A percentile compares a stretch with the other conserved stretches of the same genome.
These are phyloP conservation scores for Trisateles emortualis DNA, from an alignment of 2,888 invertebrate species.

Conservation along the genomic window DNA sequence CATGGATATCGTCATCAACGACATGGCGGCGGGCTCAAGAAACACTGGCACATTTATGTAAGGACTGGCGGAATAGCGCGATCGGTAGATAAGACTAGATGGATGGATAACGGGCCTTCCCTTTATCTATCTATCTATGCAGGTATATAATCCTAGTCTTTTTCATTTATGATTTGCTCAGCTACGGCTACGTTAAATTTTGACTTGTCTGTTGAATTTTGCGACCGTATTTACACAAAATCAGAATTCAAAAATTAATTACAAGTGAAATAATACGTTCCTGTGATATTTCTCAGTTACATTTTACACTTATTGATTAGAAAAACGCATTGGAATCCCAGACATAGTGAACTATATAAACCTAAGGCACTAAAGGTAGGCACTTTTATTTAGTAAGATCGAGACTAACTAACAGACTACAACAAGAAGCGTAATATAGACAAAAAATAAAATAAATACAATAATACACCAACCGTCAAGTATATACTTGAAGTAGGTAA, in stretches of 20 bases:
- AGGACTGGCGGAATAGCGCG: no score
- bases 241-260: no score
- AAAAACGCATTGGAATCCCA: conserved; percentile 45
- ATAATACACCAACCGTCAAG: conserved; percentile 57
- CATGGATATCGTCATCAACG: no score
- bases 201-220: no score
- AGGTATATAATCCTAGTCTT: no score
- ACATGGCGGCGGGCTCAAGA: no score
- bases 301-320: conserved; percentile 44
- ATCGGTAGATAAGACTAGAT: no score
- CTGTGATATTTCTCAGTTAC: conserved; percentile 36
- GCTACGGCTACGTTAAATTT: no score
- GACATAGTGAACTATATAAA: conserved; percentile 41
- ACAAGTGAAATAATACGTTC: conserved; percentile 1
- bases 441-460: conserved; percentile 69
- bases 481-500: conserved; percentile 40
- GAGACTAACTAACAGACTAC: conserved; percentile 68
- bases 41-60: no score
- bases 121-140: no score
- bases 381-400: conserved; percentile 61
- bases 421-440: conserved; percentile 74
- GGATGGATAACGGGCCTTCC: no score
- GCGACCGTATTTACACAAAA: background rate
- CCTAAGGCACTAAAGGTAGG: conserved; percentile 69
- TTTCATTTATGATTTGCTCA: no score